These are phyloP conservation scores for Cryptocephalus moraei DNA, from an alignment of 2,888 invertebrate species.

Conservation along the genomic window DNA sequence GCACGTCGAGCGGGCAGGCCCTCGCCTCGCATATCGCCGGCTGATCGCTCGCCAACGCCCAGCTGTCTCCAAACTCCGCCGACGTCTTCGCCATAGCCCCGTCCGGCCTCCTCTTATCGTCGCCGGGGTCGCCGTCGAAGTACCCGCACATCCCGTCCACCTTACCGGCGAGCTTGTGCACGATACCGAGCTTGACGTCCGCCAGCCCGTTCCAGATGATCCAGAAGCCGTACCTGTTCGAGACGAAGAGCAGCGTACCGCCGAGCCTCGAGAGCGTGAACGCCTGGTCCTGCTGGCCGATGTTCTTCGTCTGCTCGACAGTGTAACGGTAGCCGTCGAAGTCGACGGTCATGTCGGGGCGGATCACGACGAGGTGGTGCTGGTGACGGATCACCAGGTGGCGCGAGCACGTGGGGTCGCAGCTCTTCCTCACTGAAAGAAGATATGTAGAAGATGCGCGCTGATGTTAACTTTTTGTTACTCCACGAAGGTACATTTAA, in stretches of 20 bases:
- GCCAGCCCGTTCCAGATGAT: constrained; percentile 59
- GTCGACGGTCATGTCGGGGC: constrained; percentile 54
- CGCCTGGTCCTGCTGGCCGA: constrained; percentile 48
- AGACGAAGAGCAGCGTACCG: constrained; percentile 56
- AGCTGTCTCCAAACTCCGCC: constrained; percentile 65
- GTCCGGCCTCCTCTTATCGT: constrained; percentile 64
- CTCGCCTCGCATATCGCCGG: constrained; percentile 47
- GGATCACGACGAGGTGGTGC: constrained; percentile 47
- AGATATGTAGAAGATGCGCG: too few species aligned
- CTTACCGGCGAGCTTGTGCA: constrained; percentile 47
- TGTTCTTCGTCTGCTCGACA: constrained; percentile 49
- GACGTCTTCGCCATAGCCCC: constrained; percentile 52
- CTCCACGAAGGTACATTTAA: too few species aligned
- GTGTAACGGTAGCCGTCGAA: constrained; percentile 57
- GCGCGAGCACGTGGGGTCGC: constrained; percentile 49
- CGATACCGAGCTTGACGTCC: constrained; percentile 55
- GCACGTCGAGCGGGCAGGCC: constrained; percentile 50
- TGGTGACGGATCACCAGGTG: constrained; percentile 54
- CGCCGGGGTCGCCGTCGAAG: constrained; percentile 53
- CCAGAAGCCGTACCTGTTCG: constrained; percentile 62
- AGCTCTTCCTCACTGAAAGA: constrained; percentile 53
- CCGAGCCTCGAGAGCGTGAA: constrained; percentile 62
- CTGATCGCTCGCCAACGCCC: constrained; percentile 49
- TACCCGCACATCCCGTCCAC: constrained; percentile 76
- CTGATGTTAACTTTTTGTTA: too few species aligned